These are phyloP conservation scores for Dallia pectoralis DNA, from an alignment of 2,797 vertebrate genomes.

Conservation along the genomic window DNA sequence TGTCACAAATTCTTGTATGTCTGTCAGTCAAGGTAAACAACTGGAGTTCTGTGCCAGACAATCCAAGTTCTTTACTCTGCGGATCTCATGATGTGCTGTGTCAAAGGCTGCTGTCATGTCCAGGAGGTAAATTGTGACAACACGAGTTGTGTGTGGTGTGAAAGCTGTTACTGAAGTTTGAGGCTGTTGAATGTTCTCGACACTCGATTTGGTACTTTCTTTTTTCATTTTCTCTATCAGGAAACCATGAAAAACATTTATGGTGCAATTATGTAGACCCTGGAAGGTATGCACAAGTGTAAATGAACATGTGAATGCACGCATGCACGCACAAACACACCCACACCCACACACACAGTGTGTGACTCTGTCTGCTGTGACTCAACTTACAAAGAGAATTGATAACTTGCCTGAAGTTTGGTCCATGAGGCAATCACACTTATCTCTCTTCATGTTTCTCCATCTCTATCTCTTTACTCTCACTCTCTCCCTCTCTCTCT, in stretches of 20 bases:
- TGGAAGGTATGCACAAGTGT: background rate
- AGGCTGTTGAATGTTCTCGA: background rate
- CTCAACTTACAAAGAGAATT: background rate
- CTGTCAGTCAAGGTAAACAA: too few relatives aligned
- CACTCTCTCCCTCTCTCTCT: background rate
- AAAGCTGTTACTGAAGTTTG: background rate
- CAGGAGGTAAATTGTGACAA: too few relatives aligned
- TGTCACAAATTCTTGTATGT: too few relatives aligned
- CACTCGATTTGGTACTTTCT: background rate
- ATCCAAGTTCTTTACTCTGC: too few relatives aligned
- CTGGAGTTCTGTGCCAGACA: too few relatives aligned
- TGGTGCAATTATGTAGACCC: background rate
- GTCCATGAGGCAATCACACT: background rate
- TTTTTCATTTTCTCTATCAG: background rate
- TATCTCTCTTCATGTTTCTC: slow-evolving; percentile 7
- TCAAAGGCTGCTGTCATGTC: too few relatives aligned
- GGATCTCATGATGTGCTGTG: too few relatives aligned
- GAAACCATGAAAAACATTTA: background rate
- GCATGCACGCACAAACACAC: background rate
- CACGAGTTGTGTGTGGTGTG: too few relatives aligned
- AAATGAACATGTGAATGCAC: too few relatives aligned
- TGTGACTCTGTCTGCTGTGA: background rate
- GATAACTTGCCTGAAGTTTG: slow-evolving; percentile 1
- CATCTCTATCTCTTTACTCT: too few relatives aligned
- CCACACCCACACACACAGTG: background rate